Percentiles rank a stretch among this genome's conserved stretches.
phyloP scores from a whole-genome alignment of 92 coral and sea anemone species.

The Parazoanthus darwini region DNA sequence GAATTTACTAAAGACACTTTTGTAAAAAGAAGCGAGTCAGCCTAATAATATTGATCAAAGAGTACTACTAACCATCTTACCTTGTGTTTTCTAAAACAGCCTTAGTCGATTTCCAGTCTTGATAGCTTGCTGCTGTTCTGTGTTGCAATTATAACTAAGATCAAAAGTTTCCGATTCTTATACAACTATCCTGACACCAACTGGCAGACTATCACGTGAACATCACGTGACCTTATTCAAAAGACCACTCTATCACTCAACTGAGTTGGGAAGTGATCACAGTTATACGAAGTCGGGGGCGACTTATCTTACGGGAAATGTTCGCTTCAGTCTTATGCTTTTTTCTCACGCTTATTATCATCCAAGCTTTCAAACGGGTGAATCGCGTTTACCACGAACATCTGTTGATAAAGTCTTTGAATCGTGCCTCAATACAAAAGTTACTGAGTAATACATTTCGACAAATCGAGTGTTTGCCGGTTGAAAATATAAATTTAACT shows the following conservation, averaged over 20 bases:
- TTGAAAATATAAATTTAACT: too few species aligned
- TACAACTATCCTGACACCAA: background rate
- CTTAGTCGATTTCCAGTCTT: background rate
- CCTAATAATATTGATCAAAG: background rate
- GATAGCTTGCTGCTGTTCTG: conserved; percentile 1
- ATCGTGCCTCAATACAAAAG: background rate
- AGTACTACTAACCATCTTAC: background rate
- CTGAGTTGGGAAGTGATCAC: background rate
- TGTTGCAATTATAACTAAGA: background rate
- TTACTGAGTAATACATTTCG: background rate
- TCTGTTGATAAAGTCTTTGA: background rate
- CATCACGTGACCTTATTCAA: background rate
- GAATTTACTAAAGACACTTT: too few species aligned
- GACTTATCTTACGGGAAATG: background rate
- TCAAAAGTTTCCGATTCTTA: background rate
- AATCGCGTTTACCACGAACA: background rate
- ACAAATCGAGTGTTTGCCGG: too few species aligned
- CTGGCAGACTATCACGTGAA: background rate
- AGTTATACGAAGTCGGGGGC: background rate
- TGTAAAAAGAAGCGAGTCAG: too few species aligned
- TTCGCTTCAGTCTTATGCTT: background rate
- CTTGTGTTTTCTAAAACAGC: background rate
- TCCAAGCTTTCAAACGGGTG: background rate
- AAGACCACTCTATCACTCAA: background rate
- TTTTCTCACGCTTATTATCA: background rate